phyloP scores from a whole-genome alignment of 2,113 vertebrate genomes.

The Nibea coibor region DNA sequence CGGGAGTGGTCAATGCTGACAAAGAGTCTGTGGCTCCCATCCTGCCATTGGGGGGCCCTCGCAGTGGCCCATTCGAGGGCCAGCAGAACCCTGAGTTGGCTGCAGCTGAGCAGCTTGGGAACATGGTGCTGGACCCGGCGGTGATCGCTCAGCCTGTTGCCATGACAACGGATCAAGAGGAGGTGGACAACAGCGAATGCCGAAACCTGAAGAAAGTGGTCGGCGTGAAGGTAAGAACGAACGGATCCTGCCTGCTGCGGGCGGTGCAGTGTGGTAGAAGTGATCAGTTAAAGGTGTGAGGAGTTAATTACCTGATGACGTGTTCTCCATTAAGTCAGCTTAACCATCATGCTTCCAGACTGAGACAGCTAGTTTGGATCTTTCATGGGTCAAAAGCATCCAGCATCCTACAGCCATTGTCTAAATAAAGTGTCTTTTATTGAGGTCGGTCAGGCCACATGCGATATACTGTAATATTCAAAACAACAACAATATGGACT shows the following conservation, averaged over 20 bases:
- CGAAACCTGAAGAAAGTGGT: conserved; percentile 90
- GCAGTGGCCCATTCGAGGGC: conserved; percentile 88
- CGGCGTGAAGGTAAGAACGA: conserved; percentile 92
- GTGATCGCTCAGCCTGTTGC: conserved; percentile 87
- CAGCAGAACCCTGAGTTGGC: conserved; percentile 86
- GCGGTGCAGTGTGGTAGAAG: too few species aligned
- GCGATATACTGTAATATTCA: too few species aligned
- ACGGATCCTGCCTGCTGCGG: accelerated
- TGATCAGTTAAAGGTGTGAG: too few species aligned
- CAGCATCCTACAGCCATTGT: too few species aligned
- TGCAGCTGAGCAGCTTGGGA: conserved; percentile 89
- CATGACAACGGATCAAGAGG: conserved; percentile 91
- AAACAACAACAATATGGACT: too few species aligned
- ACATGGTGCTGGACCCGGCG: conserved; percentile 88
- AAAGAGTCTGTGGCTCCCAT: conserved; percentile 87
- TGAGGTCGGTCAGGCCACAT: too few species aligned
- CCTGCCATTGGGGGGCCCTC: conserved; percentile 83
- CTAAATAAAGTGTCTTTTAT: too few species aligned
- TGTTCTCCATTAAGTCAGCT: too few species aligned
- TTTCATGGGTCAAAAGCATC: too few species aligned
- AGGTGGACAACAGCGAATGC: conserved; percentile 89
- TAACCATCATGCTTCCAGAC: too few species aligned
- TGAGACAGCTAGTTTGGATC: too few species aligned
- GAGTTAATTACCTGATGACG: too few species aligned
- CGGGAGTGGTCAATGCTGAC: conserved; percentile 77